Evolutionary conservation across 2,113 vertebrate genomes (phyloP).

Genomic region (Gnathonemus longibarbis): DNA sequence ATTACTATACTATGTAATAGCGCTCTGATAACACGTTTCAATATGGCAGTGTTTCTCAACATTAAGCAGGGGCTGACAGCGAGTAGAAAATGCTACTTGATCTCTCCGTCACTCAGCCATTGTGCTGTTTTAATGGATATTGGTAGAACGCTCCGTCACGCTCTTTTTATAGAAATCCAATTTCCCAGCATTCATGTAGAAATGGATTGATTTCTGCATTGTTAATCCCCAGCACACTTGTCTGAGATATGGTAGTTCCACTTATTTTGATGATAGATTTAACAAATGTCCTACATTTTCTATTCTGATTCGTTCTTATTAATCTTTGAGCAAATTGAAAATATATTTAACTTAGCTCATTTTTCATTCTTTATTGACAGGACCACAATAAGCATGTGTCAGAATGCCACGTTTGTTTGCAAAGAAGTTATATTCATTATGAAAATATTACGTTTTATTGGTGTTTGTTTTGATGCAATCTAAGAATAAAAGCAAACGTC

Average conservation of each 20-base stretch:
- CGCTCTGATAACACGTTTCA: background rate
- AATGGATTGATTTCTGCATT: constrained; percentile 18
- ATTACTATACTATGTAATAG: background rate
- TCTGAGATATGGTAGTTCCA: background rate
- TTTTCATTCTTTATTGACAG: background rate
- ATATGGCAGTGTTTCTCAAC: background rate
- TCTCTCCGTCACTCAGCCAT: background rate
- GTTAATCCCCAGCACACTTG: constrained; percentile 1
- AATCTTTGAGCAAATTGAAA: constrained; percentile 9
- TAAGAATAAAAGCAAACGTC: background rate
- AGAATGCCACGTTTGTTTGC: background rate
- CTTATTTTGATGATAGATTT: constrained; percentile 14
- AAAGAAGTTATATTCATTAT: background rate
- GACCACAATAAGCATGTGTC: background rate
- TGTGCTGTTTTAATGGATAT: constrained; percentile 13
- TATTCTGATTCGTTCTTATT: constrained; percentile 8
- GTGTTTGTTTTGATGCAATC: background rate
- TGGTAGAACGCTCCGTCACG: background rate
- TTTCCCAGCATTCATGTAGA: constrained; percentile 21
- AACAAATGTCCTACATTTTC: constrained; percentile 2
- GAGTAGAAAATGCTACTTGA: background rate
- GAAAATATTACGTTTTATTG: background rate
- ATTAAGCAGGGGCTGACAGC: background rate
- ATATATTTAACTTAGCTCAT: background rate
- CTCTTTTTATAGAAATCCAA: constrained; percentile 22